Evolutionary conservation across 2,113 vertebrate species (phyloP).

Genomic region (Acanthisitta chloris): DNA sequence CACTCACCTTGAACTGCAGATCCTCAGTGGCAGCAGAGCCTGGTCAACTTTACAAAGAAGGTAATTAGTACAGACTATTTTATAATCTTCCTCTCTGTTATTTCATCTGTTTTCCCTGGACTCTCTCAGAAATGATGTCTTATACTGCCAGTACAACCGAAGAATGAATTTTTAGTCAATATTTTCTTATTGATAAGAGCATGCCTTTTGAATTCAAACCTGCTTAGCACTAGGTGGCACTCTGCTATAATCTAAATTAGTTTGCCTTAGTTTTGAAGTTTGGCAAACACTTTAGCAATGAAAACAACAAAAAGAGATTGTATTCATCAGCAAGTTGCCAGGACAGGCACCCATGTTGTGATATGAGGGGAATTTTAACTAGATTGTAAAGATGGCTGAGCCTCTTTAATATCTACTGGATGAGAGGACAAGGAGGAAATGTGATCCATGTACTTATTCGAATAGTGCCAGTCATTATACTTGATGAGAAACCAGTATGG

Average conservation of each 20-base stretch:
- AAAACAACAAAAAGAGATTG: neutral
- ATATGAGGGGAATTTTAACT: neutral
- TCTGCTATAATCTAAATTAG: constrained; percentile 58
- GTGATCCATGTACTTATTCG: neutral
- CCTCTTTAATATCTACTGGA: neutral
- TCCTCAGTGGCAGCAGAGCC: rapidly evolving
- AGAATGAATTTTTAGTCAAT: neutral
- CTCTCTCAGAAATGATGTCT: neutral
- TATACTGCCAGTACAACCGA: neutral
- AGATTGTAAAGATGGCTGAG: neutral
- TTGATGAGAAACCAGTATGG: neutral
- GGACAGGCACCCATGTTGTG: neutral
- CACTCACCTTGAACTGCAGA: neutral
- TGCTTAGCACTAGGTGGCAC: constrained; percentile 66
- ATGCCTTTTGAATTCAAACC: neutral
- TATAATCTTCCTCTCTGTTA: neutral
- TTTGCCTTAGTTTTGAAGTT: neutral
- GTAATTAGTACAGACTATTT: neutral
- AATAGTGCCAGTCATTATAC: rapidly evolving
- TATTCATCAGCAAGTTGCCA: neutral
- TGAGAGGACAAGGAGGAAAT: neutral
- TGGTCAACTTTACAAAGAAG: neutral
- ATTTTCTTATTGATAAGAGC: neutral
- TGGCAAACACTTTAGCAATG: neutral
- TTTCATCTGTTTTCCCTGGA: neutral